A percentile compares a stretch with the other conserved stretches of the same genome.
Conservation (phyloP, 2,113 vertebrate genomes). For the Pluvianellus socialis region DNA sequence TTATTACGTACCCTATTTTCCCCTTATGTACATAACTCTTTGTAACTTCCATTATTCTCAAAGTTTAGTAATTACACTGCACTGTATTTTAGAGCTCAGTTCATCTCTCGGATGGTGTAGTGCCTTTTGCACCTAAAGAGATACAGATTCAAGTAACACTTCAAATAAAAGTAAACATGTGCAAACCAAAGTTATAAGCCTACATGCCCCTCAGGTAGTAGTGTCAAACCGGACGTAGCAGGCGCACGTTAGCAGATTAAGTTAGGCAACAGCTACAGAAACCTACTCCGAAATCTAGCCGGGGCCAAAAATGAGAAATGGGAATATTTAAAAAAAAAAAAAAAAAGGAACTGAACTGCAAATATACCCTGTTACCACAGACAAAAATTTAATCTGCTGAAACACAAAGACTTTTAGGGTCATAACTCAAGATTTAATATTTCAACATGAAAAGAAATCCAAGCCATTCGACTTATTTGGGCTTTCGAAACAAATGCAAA, state of each 20-base stretch:
- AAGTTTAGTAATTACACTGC: background rate
- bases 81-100: background rate
- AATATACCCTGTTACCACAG: slow-evolving; percentile 24
- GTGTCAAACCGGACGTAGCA: background rate
- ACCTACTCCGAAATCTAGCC: background rate
- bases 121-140: slow-evolving; percentile 1
- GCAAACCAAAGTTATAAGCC: slow-evolving; percentile 64
- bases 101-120: background rate
- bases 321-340: background rate
- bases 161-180: slow-evolving; percentile 66
- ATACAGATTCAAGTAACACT: slow-evolving; percentile 75
- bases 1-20: background rate
- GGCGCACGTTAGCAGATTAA: background rate
- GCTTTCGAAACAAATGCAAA: slow-evolving; percentile 50
- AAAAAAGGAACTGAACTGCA: background rate
- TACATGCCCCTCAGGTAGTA: background rate
- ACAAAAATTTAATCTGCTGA: slow-evolving; percentile 26
- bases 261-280: background rate
- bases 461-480: slow-evolving; percentile 38
- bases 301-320: background rate
- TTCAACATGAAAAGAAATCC: slow-evolving; percentile 55
- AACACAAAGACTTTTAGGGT: slow-evolving; percentile 30
- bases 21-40: background rate
- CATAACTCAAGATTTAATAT: slow-evolving; percentile 72
- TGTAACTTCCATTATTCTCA: background rate